Conservation (phyloP, 2,113 vertebrate species). For the Reinhardtius hippoglossoides region DNA sequence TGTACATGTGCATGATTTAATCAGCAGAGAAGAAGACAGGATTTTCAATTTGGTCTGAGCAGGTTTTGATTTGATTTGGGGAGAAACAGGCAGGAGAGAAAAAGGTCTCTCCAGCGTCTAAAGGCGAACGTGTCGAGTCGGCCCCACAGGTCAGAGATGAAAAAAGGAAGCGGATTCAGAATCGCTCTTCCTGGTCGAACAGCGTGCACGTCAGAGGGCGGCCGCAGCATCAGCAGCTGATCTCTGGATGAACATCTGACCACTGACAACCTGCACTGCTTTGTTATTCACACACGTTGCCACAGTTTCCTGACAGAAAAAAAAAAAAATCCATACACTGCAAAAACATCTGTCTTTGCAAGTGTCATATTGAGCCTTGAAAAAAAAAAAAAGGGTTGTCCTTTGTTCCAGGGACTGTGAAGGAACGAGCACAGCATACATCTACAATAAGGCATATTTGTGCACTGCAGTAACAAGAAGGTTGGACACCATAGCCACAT, state of each 20-base stretch:
- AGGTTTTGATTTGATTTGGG: conserved; percentile 15
- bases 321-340: neutral
- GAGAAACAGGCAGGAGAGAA: neutral
- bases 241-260: conserved; percentile 10
- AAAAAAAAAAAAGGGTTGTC: no score
- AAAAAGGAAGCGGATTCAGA: conserved; percentile 1
- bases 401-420: no score
- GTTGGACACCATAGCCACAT: no score
- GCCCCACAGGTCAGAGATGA: neutral
- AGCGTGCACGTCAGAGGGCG: neutral
- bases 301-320: neutral
- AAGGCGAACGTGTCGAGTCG: neutral
- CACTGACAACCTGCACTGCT: conserved; percentile 18
- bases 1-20: conserved; percentile 15
- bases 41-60: conserved; percentile 16
- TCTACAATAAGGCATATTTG: no score
- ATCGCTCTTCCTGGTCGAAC: conserved; percentile 24
- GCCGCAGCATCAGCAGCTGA: conserved; percentile 22
- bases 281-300: neutral
- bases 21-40: conserved; percentile 10
- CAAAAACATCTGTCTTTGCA: conserved; percentile 14
- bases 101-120: neutral
- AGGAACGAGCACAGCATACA: no score
- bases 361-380: conserved; percentile 1
- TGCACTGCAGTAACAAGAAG: no score